Evolutionary conservation across 2,888 invertebrate genomes (phyloP).

Genomic region (Crematogaster levior): DNA sequence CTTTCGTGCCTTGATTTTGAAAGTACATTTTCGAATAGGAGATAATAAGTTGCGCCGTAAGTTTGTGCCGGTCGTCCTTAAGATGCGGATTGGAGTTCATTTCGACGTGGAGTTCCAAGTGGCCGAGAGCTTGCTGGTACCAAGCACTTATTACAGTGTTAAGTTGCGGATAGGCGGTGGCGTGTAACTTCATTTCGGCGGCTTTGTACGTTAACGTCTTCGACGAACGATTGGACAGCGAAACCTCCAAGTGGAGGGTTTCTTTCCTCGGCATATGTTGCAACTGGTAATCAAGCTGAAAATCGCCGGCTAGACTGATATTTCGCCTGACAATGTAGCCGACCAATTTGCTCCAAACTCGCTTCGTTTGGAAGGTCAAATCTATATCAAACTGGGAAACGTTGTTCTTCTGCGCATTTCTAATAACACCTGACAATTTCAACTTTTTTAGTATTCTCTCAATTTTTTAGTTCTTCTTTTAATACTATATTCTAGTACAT

Average conservation of each 20-base stretch:
- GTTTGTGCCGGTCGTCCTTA: slow-evolving; percentile 87
- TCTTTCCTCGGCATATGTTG: slow-evolving; percentile 85
- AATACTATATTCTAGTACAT: neutral
- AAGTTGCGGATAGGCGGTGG: slow-evolving; percentile 91
- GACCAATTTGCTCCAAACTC: slow-evolving; percentile 90
- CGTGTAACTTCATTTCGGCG: slow-evolving; percentile 89
- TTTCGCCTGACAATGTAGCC: slow-evolving; percentile 90
- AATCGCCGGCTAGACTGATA: slow-evolving; percentile 87
- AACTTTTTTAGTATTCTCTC: slow-evolving; percentile 6
- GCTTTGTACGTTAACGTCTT: slow-evolving; percentile 88
- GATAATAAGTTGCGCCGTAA: slow-evolving; percentile 88
- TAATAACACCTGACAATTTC: slow-evolving; percentile 86
- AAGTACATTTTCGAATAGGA: slow-evolving; percentile 88
- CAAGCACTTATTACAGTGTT: slow-evolving; percentile 80
- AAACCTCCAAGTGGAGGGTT: slow-evolving; percentile 86
- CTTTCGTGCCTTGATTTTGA: slow-evolving; percentile 87
- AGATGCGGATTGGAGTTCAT: slow-evolving; percentile 89
- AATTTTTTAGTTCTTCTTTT: neutral
- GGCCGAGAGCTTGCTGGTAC: slow-evolving; percentile 90
- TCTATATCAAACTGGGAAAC: slow-evolving; percentile 92
- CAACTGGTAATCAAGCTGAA: slow-evolving; percentile 90
- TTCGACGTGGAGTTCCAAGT: slow-evolving; percentile 90
- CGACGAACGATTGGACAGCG: slow-evolving; percentile 87
- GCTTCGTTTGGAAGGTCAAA: slow-evolving; percentile 92
- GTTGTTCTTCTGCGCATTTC: slow-evolving; percentile 89